phyloP scores from a whole-genome alignment of 2,113 vertebrate genomes.

The Anhinga anhinga region DNA sequence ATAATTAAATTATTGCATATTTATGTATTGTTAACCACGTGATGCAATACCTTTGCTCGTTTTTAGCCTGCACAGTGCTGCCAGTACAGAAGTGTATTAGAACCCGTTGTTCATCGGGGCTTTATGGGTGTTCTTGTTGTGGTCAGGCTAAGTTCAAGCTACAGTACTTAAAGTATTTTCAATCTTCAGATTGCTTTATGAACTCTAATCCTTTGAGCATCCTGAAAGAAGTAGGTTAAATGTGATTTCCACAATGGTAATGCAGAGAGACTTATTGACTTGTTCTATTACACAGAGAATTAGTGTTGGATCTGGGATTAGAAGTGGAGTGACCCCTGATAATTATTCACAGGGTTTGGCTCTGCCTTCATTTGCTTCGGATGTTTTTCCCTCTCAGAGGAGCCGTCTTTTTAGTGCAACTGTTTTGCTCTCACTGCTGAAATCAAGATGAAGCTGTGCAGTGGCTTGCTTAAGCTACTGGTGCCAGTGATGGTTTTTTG shows the following conservation, averaged over 20 bases:
- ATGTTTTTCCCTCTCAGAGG: neutral
- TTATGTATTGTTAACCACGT: accelerated
- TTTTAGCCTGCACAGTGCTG: neutral
- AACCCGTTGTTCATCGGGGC: accelerated
- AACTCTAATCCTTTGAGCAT: conserved; percentile 6
- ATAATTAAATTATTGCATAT: neutral
- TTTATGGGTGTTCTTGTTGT: neutral
- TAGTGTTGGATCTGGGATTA: conserved; percentile 16
- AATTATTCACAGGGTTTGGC: neutral
- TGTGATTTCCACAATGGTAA: neutral
- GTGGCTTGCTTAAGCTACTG: neutral
- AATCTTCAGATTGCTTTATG: conserved; percentile 20
- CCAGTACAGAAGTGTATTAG: neutral
- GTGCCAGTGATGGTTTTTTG: neutral
- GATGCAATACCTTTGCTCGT: accelerated
- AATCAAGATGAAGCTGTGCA: neutral
- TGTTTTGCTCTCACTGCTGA: neutral
- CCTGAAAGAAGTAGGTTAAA: conserved; percentile 46
- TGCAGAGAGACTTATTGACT: neutral
- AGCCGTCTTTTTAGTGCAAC: neutral
- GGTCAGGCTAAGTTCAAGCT: neutral
- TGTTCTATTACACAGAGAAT: accelerated
- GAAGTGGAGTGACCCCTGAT: neutral
- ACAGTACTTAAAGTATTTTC: neutral
- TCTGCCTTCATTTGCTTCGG: neutral